Conservation (phyloP, 2,113 vertebrate species). For the Malurus alboscapulatus region DNA sequence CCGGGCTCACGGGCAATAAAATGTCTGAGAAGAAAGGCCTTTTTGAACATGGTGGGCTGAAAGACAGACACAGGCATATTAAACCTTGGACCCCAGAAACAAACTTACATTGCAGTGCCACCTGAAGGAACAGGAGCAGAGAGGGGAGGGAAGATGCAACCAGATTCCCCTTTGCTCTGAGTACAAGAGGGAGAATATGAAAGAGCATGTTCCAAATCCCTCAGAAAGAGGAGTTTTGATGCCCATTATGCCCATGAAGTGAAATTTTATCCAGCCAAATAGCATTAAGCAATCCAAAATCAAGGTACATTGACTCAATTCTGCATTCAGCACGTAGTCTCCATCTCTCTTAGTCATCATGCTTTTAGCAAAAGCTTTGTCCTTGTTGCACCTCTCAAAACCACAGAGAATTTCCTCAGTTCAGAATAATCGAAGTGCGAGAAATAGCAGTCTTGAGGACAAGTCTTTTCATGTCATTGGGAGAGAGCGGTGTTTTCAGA, state of each 20-base stretch:
- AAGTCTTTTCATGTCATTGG: background rate
- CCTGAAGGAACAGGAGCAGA: background rate
- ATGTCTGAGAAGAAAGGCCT: background rate
- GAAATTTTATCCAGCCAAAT: conserved; percentile 31
- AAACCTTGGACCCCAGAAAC: background rate
- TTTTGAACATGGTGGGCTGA: background rate
- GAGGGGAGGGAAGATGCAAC: background rate
- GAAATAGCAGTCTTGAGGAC: background rate
- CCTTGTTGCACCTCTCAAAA: conserved; percentile 31
- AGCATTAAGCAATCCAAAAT: conserved; percentile 22
- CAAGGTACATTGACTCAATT: background rate
- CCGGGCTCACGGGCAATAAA: background rate
- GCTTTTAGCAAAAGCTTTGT: conserved; percentile 12
- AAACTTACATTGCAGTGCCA: background rate
- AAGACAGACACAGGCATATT: background rate
- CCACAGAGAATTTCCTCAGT: conserved; percentile 17
- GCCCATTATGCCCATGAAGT: conserved; percentile 1
- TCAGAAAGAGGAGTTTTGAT: background rate
- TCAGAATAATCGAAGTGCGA: background rate
- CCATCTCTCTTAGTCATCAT: conserved; percentile 21
- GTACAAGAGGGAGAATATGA: background rate
- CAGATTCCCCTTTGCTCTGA: background rate
- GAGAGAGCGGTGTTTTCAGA: background rate
- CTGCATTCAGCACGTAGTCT: conserved; percentile 21
- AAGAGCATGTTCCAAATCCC: background rate